Evolutionary conservation across 2,113 vertebrate genomes (phyloP), one percentile per base, ranked within the genome.

Genomic region (Tachysurus vachellii): DNA sequence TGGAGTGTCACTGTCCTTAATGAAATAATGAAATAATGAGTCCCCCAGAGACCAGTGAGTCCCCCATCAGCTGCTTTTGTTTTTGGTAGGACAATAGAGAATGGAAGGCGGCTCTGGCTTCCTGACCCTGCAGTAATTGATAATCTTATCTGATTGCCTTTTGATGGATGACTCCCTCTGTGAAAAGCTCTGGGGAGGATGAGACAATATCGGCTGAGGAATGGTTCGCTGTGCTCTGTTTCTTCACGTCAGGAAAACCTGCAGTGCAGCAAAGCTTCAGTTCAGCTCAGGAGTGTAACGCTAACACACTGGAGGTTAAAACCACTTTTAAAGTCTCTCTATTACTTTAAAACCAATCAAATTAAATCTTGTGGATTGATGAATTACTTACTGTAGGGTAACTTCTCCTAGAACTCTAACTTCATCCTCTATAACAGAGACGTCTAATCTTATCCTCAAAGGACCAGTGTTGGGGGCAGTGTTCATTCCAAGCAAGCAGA

Each of bases 21-120:
- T 88, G 73, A 89, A 89, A 91, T 91, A 91, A 90, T 88, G 73
- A 88, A 89, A 91, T 91, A 91, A 92, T 88, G 88, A 90, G 85
- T 77, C 89, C 88, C 85, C 90, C 61, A 16, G 91, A 88, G 91
- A 89, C 61, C 42, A 4, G 23, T 8, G 28, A 76, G 57, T 75
- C 54, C 66, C 68, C 70, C 75, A 71, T 59, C 73, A 56, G 16
- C 31, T 28, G 68, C 76, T 84, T 82, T 80, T 54, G 77, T 81
- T 89, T 88, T 90, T n/a, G 26, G 73, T 13, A 44, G 84, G 83
- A 89, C 87, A 86, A 86, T 85, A 26, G 84, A 88, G 80, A 83
- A 71, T 70, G 44, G 83, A 66, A 50, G 36, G 80, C 84, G 36
- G 62, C 86, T 79, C 68, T 26, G 16, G 50, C 68, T 88, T 85